Base-by-base conservation (phyloP, 2,888 invertebrate genomes). In the Neoascia interrupta region DNA sequence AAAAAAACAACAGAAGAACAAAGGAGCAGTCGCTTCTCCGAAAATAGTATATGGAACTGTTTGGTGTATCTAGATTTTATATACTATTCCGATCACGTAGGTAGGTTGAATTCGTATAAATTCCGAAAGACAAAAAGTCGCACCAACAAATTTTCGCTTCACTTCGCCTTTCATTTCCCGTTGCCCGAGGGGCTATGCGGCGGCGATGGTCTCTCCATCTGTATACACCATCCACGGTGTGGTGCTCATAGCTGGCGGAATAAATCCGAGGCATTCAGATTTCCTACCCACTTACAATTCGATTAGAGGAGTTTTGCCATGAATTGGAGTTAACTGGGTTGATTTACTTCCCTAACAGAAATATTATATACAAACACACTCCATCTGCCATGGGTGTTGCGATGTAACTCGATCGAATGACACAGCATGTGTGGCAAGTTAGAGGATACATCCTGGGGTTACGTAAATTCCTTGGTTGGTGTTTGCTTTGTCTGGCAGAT, bases 81-180 rank as follows among this genome's bases (percentile, higher is more conserved):
- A 41, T 18, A 45, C 36, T 45, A 76, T 70, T 76, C 76, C 58
- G 58, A 76, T 76, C 76, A 76, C 76, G 76, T 76, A 76, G n/a
- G n/a, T n/a, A n/a, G 76, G 64, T 54, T 56, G 64, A 60, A 45
- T 60, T 76, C 64, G 53, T 53, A 72, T 60, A 60, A 76, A 76
- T 70, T 61, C 58, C 63, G 18, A 39, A 39, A 60, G 19, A 58
- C 23, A 63, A 63, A 58, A 72, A 72, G 47, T 60, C 54, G 58
- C 64, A n/a, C n/a, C n/a, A 64, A 64, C 64, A 49, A 70, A 76
- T 64, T 61, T 63, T 31, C 23, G 36, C 54, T 61, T 75, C 58
- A 39, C 61, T 54, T 54, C 28, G 37, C 15, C 28, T 39, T 41
- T 21, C 19, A 60, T 23, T 68, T 72, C 45, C 39, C 39, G 19